Percentiles rank a stretch among this genome's conserved stretches.
Evolutionary conservation across 2,888 invertebrate genomes (phyloP).

Genomic region (Cheilosia soror): DNA sequence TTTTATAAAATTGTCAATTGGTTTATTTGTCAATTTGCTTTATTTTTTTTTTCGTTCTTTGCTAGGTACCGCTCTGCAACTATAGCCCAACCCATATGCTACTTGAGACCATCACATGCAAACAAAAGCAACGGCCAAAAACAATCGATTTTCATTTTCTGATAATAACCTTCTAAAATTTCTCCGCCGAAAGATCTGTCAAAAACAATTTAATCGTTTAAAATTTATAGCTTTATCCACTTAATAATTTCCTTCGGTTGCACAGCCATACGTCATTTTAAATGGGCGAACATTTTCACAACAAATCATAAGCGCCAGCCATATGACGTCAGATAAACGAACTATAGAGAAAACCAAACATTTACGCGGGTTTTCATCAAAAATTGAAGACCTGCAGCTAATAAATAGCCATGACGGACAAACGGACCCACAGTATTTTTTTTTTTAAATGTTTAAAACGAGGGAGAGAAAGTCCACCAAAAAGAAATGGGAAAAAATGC

Average conservation of each 20-base stretch:
- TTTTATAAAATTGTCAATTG: too few species aligned
- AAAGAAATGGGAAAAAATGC: constrained; percentile 13
- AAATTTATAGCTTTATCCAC: constrained; percentile 79
- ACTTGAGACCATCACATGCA: background rate
- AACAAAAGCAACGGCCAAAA: constrained; percentile 4
- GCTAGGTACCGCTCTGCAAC: background rate
- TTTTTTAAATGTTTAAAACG: constrained; percentile 17
- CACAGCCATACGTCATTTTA: constrained; percentile 69
- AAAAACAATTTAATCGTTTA: constrained; percentile 74
- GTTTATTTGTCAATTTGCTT: too few species aligned
- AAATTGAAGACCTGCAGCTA: constrained; percentile 55
- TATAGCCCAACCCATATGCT: constrained; percentile 6
- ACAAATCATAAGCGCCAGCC: constrained; percentile 78
- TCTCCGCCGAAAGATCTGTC: constrained; percentile 67
- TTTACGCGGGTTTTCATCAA: constrained; percentile 71
- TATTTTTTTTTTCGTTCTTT: background rate
- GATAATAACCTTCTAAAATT: constrained; percentile 10
- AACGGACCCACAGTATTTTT: constrained; percentile 43
- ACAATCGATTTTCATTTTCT: constrained; percentile 5
- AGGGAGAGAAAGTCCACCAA: constrained; percentile 48
- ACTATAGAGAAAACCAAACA: constrained; percentile 38
- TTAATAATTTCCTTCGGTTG: constrained; percentile 80
- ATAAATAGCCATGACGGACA: constrained; percentile 54
- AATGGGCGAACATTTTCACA: constrained; percentile 76
- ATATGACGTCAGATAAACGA: constrained; percentile 47